Percentiles rank a stretch among this genome's conserved stretches.
These are phyloP conservation scores for Melospiza georgiana DNA, from an alignment of 2,113 vertebrate species.

Conservation along the genomic window DNA sequence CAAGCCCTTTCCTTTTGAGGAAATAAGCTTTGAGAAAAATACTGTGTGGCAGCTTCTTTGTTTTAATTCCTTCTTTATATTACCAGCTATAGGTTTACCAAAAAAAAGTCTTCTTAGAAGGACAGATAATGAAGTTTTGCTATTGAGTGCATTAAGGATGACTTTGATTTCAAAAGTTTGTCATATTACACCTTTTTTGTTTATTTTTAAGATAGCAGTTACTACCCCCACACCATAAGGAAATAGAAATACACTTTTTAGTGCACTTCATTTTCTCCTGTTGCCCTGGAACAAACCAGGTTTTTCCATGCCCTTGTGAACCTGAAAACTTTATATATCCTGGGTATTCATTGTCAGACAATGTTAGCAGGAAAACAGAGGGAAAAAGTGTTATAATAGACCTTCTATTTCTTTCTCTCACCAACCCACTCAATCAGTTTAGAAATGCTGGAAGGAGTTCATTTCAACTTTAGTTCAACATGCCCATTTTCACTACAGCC, in stretches of 20 bases:
- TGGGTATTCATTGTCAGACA: background rate
- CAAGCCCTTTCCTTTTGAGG: background rate
- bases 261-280: background rate
- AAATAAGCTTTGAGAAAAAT: background rate
- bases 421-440: background rate
- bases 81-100: background rate
- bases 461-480: background rate
- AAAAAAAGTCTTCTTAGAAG: background rate
- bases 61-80: background rate
- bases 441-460: background rate
- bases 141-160: background rate
- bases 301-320: background rate
- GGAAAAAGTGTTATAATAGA: background rate
- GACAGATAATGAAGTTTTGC: background rate
- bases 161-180: background rate
- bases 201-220: background rate
- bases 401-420: background rate
- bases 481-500: background rate
- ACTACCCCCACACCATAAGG: background rate
- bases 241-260: background rate
- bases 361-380: background rate
- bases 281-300: background rate
- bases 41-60: background rate
- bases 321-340: background rate
- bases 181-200: background rate